Base-by-base conservation (phyloP, 1,140 invertebrate species). In the Dendroctonus ponderosae region DNA sequence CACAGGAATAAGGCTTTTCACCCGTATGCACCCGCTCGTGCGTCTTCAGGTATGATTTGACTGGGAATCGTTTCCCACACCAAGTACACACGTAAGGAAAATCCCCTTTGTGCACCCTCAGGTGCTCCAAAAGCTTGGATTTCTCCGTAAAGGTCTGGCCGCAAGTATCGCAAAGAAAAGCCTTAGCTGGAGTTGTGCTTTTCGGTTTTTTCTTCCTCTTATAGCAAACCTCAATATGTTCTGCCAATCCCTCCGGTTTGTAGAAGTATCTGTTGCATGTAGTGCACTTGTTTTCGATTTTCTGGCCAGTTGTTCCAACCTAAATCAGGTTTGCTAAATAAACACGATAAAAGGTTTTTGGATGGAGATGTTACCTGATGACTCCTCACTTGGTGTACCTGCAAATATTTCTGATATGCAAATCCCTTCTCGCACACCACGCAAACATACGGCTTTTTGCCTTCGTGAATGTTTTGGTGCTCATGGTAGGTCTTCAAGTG, bases 351-450 rank as follows among this genome's bases (percentile, higher is more conserved):
- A 26, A 26, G 26, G 26, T 26, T 26, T 26, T 26, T 26, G 26
- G 26, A 26, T 26, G 26, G 26, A 26, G 50, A 12, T 11, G 52
- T 56, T 26, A 64, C 81, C 6, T 76, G 77, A 65, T 76, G 86
- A 75, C 79, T 80, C 80, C 49, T 71, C 70, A 14, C 81, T 75
- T 46, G 79, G 65, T 15, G 79, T 12, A 39, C 79, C 75, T 49
- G 72, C 74, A 50, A 75, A 75, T 67, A 76, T 77, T 79, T 85
- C 76, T 76, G 85, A 65, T 66, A 68, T 9, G 62, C 54, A 53
- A 64, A 89, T 0, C 79, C 78, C 54, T 84, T 84, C 2, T 82
- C 80, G 71, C 88, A 89, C 3, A 85, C 79, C 44, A 84, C 82
- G 70, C 88, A 90, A 15, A 78, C 78, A 69, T 85, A 85, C 12